These are phyloP conservation scores for Darevskia mixta DNA, from an alignment of 2,797 vertebrate species.

Conservation along the genomic window DNA sequence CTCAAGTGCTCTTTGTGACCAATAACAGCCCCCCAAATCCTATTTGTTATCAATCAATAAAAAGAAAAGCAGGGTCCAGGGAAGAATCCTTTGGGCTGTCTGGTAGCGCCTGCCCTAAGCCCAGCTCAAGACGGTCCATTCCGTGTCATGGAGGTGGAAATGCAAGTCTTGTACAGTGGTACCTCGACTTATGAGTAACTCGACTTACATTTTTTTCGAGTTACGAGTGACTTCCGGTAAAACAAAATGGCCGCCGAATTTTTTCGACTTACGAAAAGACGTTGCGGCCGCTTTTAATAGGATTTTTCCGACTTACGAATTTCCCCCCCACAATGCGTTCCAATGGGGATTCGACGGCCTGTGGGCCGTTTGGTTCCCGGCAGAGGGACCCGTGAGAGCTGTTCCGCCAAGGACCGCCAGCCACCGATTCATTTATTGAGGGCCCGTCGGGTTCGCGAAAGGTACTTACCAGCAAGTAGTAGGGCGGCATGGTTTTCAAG, in stretches of 20 bases:
- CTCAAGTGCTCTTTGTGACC: neutral
- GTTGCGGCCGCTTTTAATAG: no score
- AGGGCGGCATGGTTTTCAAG: conserved; percentile 98
- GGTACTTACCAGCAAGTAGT: conserved; percentile 93
- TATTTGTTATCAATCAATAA: neutral
- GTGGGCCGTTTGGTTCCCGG: neutral
- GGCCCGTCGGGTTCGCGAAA: conserved; percentile 49
- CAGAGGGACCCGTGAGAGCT: neutral
- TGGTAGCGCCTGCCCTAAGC: neutral
- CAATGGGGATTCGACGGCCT: no score
- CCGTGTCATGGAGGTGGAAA: neutral
- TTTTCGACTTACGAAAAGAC: no score
- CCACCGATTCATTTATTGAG: conserved; percentile 49
- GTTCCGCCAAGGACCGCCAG: conserved; percentile 6
- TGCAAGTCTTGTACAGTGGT: neutral
- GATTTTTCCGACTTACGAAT: no score
- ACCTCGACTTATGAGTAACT: no score
- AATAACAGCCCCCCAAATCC: neutral
- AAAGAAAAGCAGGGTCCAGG: neutral
- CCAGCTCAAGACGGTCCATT: neutral
- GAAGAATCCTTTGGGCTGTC: neutral
- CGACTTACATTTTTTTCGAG: no score
- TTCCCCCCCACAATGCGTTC: no score
- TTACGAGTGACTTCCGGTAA: no score
- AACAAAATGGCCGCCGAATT: no score